Evolutionary conservation across 2,113 vertebrate species (phyloP).

Genomic region (Thryonomys swinderianus): DNA sequence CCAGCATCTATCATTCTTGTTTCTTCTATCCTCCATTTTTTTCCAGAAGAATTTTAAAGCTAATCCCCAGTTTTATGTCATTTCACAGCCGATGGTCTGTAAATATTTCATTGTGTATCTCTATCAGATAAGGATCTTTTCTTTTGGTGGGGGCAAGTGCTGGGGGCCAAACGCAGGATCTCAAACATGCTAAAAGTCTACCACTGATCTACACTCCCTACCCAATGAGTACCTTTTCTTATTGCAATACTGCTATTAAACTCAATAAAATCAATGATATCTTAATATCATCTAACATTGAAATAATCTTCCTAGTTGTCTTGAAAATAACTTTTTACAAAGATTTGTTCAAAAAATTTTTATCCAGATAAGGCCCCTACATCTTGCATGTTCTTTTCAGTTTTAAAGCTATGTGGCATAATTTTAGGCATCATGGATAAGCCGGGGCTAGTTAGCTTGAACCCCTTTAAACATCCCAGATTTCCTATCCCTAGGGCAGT

Average conservation of each 20-base stretch:
- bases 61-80: constrained; percentile 4
- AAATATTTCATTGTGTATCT: constrained; percentile 50
- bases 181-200: neutral
- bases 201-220: neutral
- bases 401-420: constrained; percentile 27
- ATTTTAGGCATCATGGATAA: constrained; percentile 47
- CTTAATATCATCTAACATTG: constrained; percentile 28
- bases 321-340: constrained; percentile 31
- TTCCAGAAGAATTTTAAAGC: constrained; percentile 50
- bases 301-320: neutral
- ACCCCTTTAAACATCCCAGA: constrained; percentile 13
- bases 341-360: constrained; percentile 55
- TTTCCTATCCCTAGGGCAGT: constrained; percentile 1
- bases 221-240: constrained; percentile 38
- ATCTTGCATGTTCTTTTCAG: neutral
- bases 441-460: constrained; percentile 10
- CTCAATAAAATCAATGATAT: constrained; percentile 29
- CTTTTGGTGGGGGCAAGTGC: neutral
- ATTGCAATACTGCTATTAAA: constrained; percentile 45
- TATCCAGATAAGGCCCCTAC: neutral
- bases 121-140: constrained; percentile 39
- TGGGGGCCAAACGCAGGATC: neutral
- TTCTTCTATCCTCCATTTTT: constrained; percentile 34
- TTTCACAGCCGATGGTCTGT: neutral
- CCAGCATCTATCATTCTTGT: constrained; percentile 32